These are phyloP conservation scores for Drosophila affinis DNA, from an alignment of 2,888 invertebrate genomes.

Conservation along the genomic window DNA sequence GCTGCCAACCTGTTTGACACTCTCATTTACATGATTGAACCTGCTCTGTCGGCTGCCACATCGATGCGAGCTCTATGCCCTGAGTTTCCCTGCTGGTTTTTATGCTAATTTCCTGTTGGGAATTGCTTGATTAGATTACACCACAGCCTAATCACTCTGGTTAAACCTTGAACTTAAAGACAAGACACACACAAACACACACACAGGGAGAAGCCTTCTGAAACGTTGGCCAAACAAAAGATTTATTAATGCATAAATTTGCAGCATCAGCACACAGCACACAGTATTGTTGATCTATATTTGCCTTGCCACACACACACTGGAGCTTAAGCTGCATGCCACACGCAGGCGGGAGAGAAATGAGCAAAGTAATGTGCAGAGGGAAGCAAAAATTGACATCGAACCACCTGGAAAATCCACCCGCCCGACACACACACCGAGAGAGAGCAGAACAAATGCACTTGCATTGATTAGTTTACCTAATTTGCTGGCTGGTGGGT, in stretches of 20 bases:
- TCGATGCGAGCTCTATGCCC: conserved; percentile 1
- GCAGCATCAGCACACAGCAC: conserved; percentile 64
- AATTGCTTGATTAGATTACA: conserved; percentile 22
- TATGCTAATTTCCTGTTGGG: conserved; percentile 38
- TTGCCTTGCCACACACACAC: conserved; percentile 30
- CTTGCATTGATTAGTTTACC: conserved; percentile 51
- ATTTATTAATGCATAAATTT: conserved; percentile 73
- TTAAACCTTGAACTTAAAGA: conserved; percentile 20
- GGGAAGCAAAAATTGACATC: conserved; percentile 20
- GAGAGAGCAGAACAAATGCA: conserved; percentile 28
- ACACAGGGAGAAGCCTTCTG: background rate
- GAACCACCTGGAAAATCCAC: conserved; percentile 28
- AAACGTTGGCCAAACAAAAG: conserved; percentile 71
- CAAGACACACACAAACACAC: background rate
- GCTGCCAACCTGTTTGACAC: conserved; percentile 20
- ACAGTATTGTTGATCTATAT: conserved; percentile 43
- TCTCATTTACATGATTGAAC: conserved; percentile 45
- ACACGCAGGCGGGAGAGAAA: background rate
- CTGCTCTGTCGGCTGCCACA: conserved; percentile 7
- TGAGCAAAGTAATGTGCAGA: background rate
- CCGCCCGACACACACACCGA: background rate
- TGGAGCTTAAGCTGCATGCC: conserved; percentile 65
- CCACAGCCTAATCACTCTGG: background rate
- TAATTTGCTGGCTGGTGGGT: conserved; percentile 18
- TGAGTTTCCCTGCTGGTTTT: conserved; percentile 11